A percentile compares a stretch with the other conserved stretches of the same genome.
These are phyloP conservation scores for Caenorhabditis sp. DNA, from an alignment of 2,888 invertebrate genomes.

Conservation along the genomic window DNA sequence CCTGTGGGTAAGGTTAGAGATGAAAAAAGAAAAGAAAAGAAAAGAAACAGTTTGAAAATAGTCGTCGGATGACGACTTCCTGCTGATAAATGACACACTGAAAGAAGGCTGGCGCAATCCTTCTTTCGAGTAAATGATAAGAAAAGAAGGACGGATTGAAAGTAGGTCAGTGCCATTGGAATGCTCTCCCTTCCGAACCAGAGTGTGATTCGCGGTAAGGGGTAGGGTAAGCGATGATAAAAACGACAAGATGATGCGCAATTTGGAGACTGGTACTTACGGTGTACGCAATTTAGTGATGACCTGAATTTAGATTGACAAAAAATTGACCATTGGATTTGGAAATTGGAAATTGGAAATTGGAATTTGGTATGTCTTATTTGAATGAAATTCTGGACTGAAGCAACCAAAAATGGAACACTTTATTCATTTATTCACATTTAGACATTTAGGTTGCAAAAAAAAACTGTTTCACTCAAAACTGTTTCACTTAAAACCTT, in stretches of 20 bases:
- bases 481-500: too few relatives aligned
- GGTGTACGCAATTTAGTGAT: conserved; percentile 51
- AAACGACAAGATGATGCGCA: conserved; percentile 32
- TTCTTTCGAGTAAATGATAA: conserved; percentile 14
- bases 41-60: conserved; percentile 27
- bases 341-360: too few relatives aligned
- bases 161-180: conserved; percentile 69
- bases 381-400: too few relatives aligned
- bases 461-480: too few relatives aligned
- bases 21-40: too few relatives aligned
- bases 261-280: conserved; percentile 58
- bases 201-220: conserved; percentile 44
- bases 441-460: too few relatives aligned
- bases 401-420: too few relatives aligned
- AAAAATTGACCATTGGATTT: too few relatives aligned
- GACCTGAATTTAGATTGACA: conserved; percentile 56
- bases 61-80: conserved; percentile 20
- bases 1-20: conserved; percentile 7
- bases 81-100: conserved; percentile 59
- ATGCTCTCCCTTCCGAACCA: conserved; percentile 53
- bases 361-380: too few relatives aligned
- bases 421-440: too few relatives aligned
- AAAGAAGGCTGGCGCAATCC: neutral
- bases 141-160: conserved; percentile 47
- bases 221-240: conserved; percentile 27